phyloP scores from a whole-genome alignment of 2,113 vertebrate species.

The Terrapene triunguis region DNA sequence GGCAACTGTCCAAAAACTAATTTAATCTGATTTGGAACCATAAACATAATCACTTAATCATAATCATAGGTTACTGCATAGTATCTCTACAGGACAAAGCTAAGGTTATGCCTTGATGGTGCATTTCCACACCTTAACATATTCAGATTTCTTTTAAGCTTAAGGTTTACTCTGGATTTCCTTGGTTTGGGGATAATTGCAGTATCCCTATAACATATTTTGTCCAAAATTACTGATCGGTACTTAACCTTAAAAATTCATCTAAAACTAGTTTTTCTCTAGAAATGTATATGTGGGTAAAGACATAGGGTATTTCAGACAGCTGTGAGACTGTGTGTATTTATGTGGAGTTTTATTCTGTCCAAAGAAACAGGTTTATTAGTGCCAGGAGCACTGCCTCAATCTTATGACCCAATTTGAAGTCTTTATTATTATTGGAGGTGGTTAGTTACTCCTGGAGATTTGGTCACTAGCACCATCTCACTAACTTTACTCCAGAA shows the following conservation, averaged over 20 bases:
- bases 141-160: neutral
- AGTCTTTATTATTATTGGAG: neutral
- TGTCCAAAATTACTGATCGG: neutral
- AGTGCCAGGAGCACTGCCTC: neutral
- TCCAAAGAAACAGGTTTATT: rapidly evolving
- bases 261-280: neutral
- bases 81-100: neutral
- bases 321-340: neutral
- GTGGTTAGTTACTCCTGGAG: neutral
- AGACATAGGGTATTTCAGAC: neutral
- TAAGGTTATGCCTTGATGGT: neutral
- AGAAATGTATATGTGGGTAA: neutral
- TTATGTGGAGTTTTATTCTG: neutral
- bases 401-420: neutral
- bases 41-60: neutral
- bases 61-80: neutral
- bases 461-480: neutral
- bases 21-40: neutral
- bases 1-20: neutral
- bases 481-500: neutral
- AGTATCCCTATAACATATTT: neutral
- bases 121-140: neutral
- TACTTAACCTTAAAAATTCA: neutral
- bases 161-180: neutral
- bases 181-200: neutral